phyloP scores from a whole-genome alignment of 2,113 vertebrate genomes.

The Larimichthys crocea region DNA sequence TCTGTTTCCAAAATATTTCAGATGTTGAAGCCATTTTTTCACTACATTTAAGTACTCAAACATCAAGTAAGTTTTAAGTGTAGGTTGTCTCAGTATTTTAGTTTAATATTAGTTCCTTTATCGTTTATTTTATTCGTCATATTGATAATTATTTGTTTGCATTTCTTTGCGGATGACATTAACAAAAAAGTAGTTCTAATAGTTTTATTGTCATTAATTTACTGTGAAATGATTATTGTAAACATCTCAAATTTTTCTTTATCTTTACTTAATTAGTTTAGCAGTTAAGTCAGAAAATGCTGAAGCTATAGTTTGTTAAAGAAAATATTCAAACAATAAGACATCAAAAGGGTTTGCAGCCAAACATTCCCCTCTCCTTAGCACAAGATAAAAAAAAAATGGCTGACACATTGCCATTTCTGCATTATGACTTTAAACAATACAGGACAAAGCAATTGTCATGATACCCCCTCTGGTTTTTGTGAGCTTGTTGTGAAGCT shows the following conservation, averaged over 20 bases:
- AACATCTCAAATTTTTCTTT: not conserved
- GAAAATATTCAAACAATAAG: slow-evolving; percentile 13
- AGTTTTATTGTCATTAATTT: not conserved
- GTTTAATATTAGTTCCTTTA: not conserved
- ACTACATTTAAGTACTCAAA: not conserved
- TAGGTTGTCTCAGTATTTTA: not conserved
- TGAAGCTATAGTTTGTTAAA: slow-evolving; percentile 14
- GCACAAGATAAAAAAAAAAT: slow-evolving; percentile 12
- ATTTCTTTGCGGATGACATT: not conserved
- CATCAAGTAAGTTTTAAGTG: not conserved
- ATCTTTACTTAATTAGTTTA: slow-evolving; percentile 3
- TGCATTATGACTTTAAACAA: slow-evolving; percentile 28
- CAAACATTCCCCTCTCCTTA: not conserved
- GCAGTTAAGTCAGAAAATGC: not conserved
- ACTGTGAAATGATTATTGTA: not conserved
- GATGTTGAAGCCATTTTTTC: not conserved
- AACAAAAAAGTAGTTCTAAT: not conserved
- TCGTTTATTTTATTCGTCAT: not conserved
- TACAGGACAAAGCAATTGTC: slow-evolving; percentile 21
- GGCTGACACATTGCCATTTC: slow-evolving; percentile 10
- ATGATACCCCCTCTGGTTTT: slow-evolving; percentile 26
- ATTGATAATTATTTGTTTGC: not conserved
- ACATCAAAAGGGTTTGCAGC: not conserved
- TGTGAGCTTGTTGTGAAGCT: slow-evolving; percentile 11
- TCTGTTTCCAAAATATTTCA: not conserved